A percentile compares a stretch with the other conserved stretches of the same genome.
phyloP scores from a whole-genome alignment of 2,888 invertebrate species.

The Stenchaetothrips biformis region DNA sequence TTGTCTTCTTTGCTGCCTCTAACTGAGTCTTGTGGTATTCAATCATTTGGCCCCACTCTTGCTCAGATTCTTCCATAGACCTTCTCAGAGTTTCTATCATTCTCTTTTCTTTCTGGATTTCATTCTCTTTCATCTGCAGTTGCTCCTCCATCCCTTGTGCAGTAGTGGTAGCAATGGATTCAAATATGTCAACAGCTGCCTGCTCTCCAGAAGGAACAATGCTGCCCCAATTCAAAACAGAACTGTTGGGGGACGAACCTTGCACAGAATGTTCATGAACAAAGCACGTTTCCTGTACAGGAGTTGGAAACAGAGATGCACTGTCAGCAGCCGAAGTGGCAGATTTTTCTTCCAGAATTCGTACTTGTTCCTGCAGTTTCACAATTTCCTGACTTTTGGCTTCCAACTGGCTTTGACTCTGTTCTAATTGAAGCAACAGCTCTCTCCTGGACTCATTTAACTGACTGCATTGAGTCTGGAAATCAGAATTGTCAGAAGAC shows the following conservation, averaged over 20 bases:
- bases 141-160: not conserved
- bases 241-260: not conserved
- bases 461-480: not conserved
- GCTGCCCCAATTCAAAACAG: not conserved
- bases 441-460: not conserved
- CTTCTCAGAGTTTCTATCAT: not conserved
- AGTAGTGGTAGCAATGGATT: constrained; percentile 1
- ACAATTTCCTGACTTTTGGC: not conserved
- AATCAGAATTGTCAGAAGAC: not conserved
- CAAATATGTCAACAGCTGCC: not conserved
- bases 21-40: constrained; percentile 17
- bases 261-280: not conserved
- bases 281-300: not conserved
- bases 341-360: not conserved
- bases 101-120: not conserved
- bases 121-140: not conserved
- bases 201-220: not conserved
- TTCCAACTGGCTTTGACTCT: not conserved
- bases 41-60: not conserved
- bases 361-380: not conserved
- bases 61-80: not conserved
- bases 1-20: constrained; percentile 35
- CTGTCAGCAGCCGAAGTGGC: not conserved
- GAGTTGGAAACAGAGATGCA: not conserved
- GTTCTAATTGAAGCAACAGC: not conserved